phyloP scores from a whole-genome alignment of 1,140 invertebrate genomes.

The Stenopsyche tienmushanensis region DNA sequence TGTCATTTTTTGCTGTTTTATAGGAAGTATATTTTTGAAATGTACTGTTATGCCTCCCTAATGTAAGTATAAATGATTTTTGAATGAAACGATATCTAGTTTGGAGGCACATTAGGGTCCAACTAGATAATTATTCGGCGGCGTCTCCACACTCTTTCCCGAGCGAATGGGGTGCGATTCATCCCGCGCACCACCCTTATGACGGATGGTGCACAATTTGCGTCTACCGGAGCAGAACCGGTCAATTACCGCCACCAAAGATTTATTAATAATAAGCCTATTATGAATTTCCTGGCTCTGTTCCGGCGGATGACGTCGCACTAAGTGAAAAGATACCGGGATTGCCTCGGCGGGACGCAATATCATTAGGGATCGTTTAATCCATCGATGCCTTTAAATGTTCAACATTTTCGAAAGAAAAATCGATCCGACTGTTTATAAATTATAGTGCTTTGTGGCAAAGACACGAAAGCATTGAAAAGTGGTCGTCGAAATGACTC shows the following conservation, averaged over 20 bases:
- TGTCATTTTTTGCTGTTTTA: too few relatives aligned
- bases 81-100: too few relatives aligned
- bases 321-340: not conserved
- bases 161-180: not conserved
- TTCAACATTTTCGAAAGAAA: not conserved
- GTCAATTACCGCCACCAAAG: conserved; percentile 38
- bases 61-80: too few relatives aligned
- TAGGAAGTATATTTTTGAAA: too few relatives aligned
- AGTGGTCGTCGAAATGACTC: too few relatives aligned
- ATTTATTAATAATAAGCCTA: conserved; percentile 34
- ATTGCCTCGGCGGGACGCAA: too few relatives aligned
- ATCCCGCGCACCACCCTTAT: not conserved
- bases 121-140: too few relatives aligned
- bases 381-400: not conserved
- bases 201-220: conserved; percentile 40
- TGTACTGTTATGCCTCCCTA: too few relatives aligned
- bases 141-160: too few relatives aligned
- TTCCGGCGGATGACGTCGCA: not conserved
- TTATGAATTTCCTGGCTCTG: conserved; percentile 13
- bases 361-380: not conserved
- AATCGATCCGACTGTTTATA: not conserved
- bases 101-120: too few relatives aligned
- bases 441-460: not conserved
- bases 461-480: not conserved
- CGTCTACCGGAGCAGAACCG: conserved; percentile 37